Base-by-base conservation (phyloP, 2,888 invertebrate genomes). In the Polymixis lichenea region DNA sequence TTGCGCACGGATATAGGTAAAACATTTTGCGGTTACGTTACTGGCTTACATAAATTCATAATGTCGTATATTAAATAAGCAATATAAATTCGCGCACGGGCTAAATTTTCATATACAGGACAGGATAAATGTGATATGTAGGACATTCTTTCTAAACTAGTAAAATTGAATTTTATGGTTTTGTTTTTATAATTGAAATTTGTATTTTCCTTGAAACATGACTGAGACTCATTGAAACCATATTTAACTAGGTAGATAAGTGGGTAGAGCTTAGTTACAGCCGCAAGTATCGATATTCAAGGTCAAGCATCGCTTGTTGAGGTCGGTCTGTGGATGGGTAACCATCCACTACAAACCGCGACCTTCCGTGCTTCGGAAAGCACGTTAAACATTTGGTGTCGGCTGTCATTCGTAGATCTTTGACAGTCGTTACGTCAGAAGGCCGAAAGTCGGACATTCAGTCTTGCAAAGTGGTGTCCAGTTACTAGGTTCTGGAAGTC, bases 1-100 rank as follows among this genome's bases (percentile, higher is more conserved):
- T 43, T 17, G 43, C 22, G 25, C 43, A 15, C 51, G 32, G 64
- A 53, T 78, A 68, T 51, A 51, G 9, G 46, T 65, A 83, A 73
- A 74, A 83, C 75, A 74, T 68, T 61, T 62, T 56, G 64, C 49
- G 69, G 78, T 70, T 60, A 69, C 49, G 7, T 61, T 61, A 25
- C 65, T 13, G 61, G 55, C 56, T 75, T 72, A 56, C 70, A 71
- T 69, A 60, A 73, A 79, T 67, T 91, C 88, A 89, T 90, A 88
- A 87, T 82, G 86, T 88, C 79, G 87, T 85, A 89, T 93, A 94
- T 93, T 90, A 92, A 91, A 91, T 82, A 46, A 46, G 43, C 13
- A 89, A 91, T 90, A 93, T 94, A 93, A 93, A 94, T 94, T 90
- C 86, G 90, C 87, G 84, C 87, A 84, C 78, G 84, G 77, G 76